Evolutionary conservation across 2,797 vertebrate genomes (phyloP).

Genomic region (Pseudochaenichthys georgianus): DNA sequence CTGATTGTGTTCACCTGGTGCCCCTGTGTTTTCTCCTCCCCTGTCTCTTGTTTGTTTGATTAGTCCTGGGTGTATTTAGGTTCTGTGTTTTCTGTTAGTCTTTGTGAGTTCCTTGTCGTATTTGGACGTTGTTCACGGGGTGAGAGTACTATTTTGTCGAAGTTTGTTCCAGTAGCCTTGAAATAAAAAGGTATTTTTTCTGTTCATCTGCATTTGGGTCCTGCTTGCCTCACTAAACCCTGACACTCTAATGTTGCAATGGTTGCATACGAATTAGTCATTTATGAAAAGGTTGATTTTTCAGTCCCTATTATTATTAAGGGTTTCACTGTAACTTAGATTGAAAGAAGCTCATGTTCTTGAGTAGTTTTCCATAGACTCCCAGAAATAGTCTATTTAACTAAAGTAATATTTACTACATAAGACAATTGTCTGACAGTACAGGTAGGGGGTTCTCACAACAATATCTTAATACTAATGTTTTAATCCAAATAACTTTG

Average conservation of each 20-base stretch:
- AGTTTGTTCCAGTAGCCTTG: too few relatives aligned
- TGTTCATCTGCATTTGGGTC: too few relatives aligned
- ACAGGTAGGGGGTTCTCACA: slow-evolving; percentile 27
- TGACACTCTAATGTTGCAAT: not conserved
- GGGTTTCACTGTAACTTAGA: not conserved
- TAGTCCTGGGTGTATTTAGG: too few relatives aligned
- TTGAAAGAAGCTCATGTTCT: slow-evolving; percentile 1
- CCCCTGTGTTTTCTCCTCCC: too few relatives aligned
- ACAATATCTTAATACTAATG: slow-evolving; percentile 17
- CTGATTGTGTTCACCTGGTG: too few relatives aligned
- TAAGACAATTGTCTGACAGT: slow-evolving; percentile 32
- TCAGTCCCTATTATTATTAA: not conserved
- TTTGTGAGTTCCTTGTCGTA: too few relatives aligned
- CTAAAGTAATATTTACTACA: slow-evolving; percentile 49
- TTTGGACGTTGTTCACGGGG: too few relatives aligned
- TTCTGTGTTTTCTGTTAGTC: too few relatives aligned
- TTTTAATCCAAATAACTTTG: not conserved
- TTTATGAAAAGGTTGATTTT: not conserved
- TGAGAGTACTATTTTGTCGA: too few relatives aligned
- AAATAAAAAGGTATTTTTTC: too few relatives aligned
- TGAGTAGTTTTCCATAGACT: slow-evolving; percentile 31
- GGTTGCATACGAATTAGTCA: not conserved
- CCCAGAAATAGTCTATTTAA: slow-evolving; percentile 15
- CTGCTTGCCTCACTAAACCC: too few relatives aligned
- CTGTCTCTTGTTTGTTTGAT: too few relatives aligned